phyloP scores from a whole-genome alignment of 37 sponge, comb jelly and placozoan species.

The Diacarnus erythraeanus region DNA sequence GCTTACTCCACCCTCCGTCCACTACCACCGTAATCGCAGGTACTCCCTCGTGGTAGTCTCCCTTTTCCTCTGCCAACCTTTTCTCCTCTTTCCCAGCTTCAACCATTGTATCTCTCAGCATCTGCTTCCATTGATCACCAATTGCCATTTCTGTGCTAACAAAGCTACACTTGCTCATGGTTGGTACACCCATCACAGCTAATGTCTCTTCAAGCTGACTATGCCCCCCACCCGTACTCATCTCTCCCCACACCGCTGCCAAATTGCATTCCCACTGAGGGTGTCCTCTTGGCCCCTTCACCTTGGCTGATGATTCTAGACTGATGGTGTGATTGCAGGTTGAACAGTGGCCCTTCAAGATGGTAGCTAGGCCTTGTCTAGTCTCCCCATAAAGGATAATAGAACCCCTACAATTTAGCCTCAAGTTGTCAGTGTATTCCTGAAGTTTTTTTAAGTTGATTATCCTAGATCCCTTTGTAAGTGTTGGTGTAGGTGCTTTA shows the following conservation, averaged over 20 bases:
- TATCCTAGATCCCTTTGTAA: not conserved
- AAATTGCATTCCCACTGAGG: constrained; percentile 39
- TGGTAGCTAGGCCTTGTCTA: not conserved
- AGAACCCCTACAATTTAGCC: not conserved
- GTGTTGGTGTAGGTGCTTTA: too few species aligned
- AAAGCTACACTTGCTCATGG: constrained; percentile 26
- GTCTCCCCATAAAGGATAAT: not conserved
- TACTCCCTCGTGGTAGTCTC: constrained; percentile 29
- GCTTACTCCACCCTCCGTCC: too few species aligned
- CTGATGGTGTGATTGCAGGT: not conserved
- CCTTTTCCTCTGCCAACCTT: constrained; percentile 30
- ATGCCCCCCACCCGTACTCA: constrained; percentile 27
- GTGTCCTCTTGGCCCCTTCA: constrained; percentile 10
- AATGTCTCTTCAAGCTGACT: constrained; percentile 6
- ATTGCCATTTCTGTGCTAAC: constrained; percentile 24
- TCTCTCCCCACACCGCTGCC: constrained; percentile 52
- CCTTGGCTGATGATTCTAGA: constrained; percentile 24
- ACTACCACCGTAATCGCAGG: constrained; percentile 31
- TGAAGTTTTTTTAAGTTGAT: not conserved
- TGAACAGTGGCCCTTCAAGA: not conserved
- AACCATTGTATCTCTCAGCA: constrained; percentile 6
- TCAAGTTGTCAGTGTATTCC: not conserved
- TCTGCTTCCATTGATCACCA: constrained; percentile 9
- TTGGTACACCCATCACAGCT: not conserved
- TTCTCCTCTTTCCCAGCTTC: too few species aligned